phyloP scores from a whole-genome alignment of 2,797 vertebrate genomes.

The Thamnophis elegans region DNA sequence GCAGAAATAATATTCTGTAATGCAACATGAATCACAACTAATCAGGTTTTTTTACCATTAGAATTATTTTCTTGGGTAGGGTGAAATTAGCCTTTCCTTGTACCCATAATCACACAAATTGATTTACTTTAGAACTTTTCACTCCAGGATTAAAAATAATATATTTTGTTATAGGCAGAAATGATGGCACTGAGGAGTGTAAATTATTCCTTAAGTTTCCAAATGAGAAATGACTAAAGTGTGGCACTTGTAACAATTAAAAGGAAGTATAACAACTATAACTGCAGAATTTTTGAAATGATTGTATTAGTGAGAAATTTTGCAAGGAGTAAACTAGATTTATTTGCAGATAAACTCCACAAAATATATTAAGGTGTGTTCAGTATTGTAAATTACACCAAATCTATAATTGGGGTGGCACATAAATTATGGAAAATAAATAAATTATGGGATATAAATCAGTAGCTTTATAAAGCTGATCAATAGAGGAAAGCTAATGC shows the following conservation, averaged over 20 bases:
- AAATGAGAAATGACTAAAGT: background rate
- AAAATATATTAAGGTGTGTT: background rate
- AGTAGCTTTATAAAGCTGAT: background rate
- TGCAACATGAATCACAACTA: conserved; percentile 11
- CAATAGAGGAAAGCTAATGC: background rate
- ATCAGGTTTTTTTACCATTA: background rate
- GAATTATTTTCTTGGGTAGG: background rate
- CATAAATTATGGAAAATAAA: background rate
- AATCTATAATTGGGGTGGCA: background rate
- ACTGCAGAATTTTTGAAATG: background rate
- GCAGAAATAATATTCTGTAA: conserved; percentile 77
- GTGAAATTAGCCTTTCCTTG: background rate
- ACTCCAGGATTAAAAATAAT: background rate
- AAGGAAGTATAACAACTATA: background rate
- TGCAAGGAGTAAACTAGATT: background rate
- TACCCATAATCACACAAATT: background rate
- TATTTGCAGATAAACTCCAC: background rate
- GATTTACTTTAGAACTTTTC: background rate
- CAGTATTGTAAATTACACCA: background rate
- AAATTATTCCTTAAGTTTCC: background rate
- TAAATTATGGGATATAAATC: background rate
- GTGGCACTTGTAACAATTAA: background rate
- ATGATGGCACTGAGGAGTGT: background rate
- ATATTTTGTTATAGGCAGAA: background rate
- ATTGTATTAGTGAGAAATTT: background rate